These are phyloP conservation scores for Cepphus grylle DNA, from an alignment of 2,113 vertebrate genomes.

Conservation along the genomic window DNA sequence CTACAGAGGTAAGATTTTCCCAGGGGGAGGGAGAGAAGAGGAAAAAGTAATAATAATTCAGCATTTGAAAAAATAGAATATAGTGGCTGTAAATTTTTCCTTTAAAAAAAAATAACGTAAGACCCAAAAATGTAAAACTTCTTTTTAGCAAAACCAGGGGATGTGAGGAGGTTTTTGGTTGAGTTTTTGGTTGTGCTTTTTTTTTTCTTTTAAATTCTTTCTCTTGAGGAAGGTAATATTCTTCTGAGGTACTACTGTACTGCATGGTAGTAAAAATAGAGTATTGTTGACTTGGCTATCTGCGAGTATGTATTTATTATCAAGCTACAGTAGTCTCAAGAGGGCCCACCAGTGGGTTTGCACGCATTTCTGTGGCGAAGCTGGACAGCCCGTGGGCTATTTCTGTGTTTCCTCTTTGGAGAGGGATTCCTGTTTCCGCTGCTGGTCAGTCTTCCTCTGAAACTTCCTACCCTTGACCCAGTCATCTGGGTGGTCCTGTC, in stretches of 20 bases:
- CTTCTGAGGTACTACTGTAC: not conserved
- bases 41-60: not conserved
- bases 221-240: not conserved
- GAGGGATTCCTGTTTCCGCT: not conserved
- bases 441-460: not conserved
- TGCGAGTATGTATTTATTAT: fast-evolving
- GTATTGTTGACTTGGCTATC: not conserved
- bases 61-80: not conserved
- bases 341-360: not conserved
- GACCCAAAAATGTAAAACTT: not conserved
- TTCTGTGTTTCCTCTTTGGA: not conserved
- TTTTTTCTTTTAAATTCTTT: not conserved
- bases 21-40: not conserved
- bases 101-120: not conserved
- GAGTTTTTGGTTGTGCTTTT: no score
- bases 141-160: not conserved
- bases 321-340: fast-evolving
- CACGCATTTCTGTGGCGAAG: fast-evolving
- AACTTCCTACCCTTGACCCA: not conserved
- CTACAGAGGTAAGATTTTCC: not conserved
- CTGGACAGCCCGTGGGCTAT: not conserved
- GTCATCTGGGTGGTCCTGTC: not conserved
- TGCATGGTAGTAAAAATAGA: no score
- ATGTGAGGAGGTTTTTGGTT: not conserved
- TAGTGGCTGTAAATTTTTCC: not conserved